Evolutionary conservation across 2,888 invertebrate species (phyloP).

Genomic region (Ophion obscuratus): DNA sequence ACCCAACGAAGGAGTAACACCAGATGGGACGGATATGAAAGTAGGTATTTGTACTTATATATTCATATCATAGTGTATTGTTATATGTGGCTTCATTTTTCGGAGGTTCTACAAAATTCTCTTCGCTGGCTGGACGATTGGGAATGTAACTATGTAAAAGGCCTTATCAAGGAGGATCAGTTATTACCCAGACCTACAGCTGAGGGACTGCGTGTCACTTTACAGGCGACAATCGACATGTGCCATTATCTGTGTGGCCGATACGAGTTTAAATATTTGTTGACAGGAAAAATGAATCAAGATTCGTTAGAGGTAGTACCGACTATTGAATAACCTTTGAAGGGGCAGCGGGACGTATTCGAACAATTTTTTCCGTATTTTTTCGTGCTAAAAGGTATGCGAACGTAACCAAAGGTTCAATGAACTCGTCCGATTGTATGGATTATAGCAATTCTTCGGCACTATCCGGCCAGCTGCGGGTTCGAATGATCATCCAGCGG

Average conservation of each 20-base stretch:
- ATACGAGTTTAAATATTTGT: background rate
- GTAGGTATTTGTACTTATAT: background rate
- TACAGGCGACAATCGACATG: background rate
- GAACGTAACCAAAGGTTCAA: background rate
- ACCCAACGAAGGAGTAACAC: slow-evolving; percentile 7
- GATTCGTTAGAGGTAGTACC: background rate
- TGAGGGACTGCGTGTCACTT: background rate
- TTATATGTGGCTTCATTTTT: background rate
- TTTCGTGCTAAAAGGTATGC: background rate
- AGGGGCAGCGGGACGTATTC: background rate
- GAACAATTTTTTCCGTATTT: background rate
- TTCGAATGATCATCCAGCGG: background rate
- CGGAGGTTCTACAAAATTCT: background rate
- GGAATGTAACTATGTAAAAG: background rate
- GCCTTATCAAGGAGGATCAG: background rate
- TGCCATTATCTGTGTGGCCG: background rate
- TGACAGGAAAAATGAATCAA: background rate
- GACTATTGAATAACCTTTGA: background rate
- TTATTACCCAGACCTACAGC: background rate
- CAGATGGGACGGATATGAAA: background rate
- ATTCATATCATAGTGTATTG: background rate
- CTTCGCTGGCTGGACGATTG: slow-evolving; percentile 2
- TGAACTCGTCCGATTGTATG: background rate
- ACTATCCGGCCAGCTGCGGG: background rate
- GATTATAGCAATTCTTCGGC: background rate